Evolutionary conservation across 92 coral and sea anemone genomes (phyloP).

Genomic region (Parazoanthus atlanticus): DNA sequence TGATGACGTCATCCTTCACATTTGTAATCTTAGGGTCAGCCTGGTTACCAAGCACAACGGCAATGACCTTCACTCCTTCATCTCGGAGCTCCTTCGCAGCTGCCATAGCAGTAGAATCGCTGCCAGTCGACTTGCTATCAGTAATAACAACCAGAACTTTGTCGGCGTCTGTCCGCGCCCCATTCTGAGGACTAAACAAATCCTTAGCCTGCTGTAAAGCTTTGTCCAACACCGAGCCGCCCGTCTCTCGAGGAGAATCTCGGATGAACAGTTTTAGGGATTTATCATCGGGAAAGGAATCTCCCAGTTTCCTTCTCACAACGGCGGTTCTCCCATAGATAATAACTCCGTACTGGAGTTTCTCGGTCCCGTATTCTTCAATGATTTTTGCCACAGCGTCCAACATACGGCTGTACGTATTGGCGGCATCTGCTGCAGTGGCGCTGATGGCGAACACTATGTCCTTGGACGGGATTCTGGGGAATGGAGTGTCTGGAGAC

Average conservation of each 20-base stretch:
- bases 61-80: slow-evolving; percentile 44
- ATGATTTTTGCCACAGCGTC: slow-evolving; percentile 71
- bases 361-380: slow-evolving; percentile 78
- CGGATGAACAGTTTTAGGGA: slow-evolving; percentile 39
- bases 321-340: slow-evolving; percentile 61
- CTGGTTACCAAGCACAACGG: slow-evolving; percentile 52
- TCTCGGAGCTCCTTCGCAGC: slow-evolving; percentile 40
- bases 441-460: slow-evolving; percentile 81
- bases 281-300: slow-evolving; percentile 43
- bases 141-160: slow-evolving; percentile 74
- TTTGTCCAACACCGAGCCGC: slow-evolving; percentile 63
- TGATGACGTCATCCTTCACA: slow-evolving; percentile 36
- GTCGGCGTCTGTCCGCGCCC: slow-evolving; percentile 60
- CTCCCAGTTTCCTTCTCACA: slow-evolving; percentile 41
- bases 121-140: slow-evolving; percentile 72
- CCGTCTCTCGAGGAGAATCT: slow-evolving; percentile 37
- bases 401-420: slow-evolving; percentile 64
- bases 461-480: slow-evolving; percentile 51
- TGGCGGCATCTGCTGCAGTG: slow-evolving; percentile 44
- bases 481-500: slow-evolving; percentile 32
- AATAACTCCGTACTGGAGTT: slow-evolving; percentile 72
- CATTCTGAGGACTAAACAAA: slow-evolving; percentile 48
- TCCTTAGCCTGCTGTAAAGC: slow-evolving; percentile 63
- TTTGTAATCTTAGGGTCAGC: slow-evolving; percentile 38
- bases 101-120: slow-evolving; percentile 34